Base-by-base conservation (phyloP, 1,140 invertebrate genomes). In the Cherax quadricarinatus region DNA sequence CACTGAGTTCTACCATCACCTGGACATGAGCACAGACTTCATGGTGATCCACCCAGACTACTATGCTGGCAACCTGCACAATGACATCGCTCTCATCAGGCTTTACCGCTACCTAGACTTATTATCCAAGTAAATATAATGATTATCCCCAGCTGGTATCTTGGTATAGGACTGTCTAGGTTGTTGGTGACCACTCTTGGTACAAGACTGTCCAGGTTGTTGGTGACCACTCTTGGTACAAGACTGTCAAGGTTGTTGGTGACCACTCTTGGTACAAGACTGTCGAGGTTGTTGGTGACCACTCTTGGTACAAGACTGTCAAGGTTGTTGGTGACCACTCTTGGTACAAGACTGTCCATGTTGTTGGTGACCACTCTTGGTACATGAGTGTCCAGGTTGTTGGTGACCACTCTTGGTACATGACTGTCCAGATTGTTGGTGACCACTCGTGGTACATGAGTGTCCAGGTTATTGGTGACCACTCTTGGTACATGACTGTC, bases 1-100 rank as follows among this genome's bases (percentile, higher is more conserved):
- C 93, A 98, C 98, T 16, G 98, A 99, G 95, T 98, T 99, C 95
- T 99, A 97, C 95, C 97, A 98, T 0, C 98, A 98, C 95, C 97
- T 98, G 91, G 98, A 99, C 95, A 96, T 97, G 93, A 97, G 98
- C 94, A 97, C 98, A 4, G 95, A 96, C 4, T 96, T 96, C 3
- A 96, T 98, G n/a, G 96, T 97, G 93, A 96, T 98, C 4, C 98
- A 99, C 95, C 98, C 98, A 1, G 97, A 98, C n/a, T 99, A 98
- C 94, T 98, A 98, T 94, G 97, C 98, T 75, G 98, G 98, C 53
- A 98, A 98, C 24, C 96, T 99, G 60, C 97, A 97, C 94, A 98
- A 99, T 94, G 98, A 99, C 94, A 95, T 99, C 60, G 98, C 98
- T 24, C 96, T 98, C 81, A 95, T 99, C 0, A 96, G 97, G 94